Percentiles rank a stretch among this genome's conserved stretches.
Evolutionary conservation across 2,888 invertebrate genomes (phyloP).

Genomic region (Noctuana brunneofusca): DNA sequence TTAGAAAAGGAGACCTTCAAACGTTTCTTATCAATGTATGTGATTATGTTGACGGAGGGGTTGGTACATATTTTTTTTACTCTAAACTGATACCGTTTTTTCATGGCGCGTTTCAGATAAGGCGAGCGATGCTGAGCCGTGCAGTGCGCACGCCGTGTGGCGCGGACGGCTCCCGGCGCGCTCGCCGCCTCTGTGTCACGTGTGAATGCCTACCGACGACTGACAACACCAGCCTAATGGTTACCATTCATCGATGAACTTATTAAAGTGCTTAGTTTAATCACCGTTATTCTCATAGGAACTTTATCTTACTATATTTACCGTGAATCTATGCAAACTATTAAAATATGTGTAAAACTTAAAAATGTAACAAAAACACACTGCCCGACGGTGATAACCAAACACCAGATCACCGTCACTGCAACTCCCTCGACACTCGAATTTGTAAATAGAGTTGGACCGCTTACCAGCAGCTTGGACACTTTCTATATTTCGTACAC

Average conservation of each 20-base stretch:
- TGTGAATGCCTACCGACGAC: constrained; percentile 50
- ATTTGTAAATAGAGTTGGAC: constrained; percentile 69
- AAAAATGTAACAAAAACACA: constrained; percentile 10
- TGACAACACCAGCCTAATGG: constrained; percentile 41
- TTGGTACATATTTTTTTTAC: background rate
- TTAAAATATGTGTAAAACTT: constrained; percentile 11
- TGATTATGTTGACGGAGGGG: background rate
- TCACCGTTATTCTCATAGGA: constrained; percentile 22
- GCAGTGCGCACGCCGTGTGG: constrained; percentile 58
- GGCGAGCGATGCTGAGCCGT: constrained; percentile 60
- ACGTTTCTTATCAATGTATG: too few relatives aligned
- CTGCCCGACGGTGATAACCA: background rate
- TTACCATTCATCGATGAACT: constrained; percentile 28
- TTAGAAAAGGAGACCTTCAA: too few relatives aligned
- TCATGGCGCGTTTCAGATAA: constrained; percentile 57
- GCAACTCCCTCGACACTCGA: constrained; percentile 53
- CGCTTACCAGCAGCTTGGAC: constrained; percentile 71
- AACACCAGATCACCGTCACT: constrained; percentile 48
- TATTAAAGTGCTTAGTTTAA: constrained; percentile 33
- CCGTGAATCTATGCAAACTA: constrained; percentile 20
- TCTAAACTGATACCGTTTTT: background rate
- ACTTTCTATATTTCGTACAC: constrained; percentile 72
- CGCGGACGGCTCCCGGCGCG: constrained; percentile 68
- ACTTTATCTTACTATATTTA: constrained; percentile 21
- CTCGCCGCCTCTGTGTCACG: constrained; percentile 70